Base-by-base conservation (phyloP, 35 echinoderm and acorn worm species). In the Hemicentrotus pulcherrimus region DNA sequence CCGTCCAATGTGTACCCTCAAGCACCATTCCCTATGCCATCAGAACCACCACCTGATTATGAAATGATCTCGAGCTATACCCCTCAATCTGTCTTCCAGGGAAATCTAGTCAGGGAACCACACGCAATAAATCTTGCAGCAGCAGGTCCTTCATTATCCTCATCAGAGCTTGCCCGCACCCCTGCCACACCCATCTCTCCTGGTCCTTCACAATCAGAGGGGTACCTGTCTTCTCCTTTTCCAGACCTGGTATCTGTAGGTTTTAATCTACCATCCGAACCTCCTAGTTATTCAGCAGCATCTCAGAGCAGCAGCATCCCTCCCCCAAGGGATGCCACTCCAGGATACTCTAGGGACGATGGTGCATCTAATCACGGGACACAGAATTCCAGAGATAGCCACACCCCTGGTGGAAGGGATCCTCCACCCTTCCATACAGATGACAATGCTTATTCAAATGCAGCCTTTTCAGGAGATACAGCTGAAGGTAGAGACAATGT, bases 31-130 rank as follows among this genome's bases (percentile, higher is more conserved):
- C 18, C 91, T 31, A 5, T 58, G 91, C 91, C 45, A 13, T 12
- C 91, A 12, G 91, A 93, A 48, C 91, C 91, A 31, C 91, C 91
- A 48, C 91, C 91, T 28, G 18, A 32, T 2, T 93, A 93, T 58
- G 91, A 93, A 24, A 93, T 58, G 46, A 93, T 93, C 32, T 93
- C 91, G 5, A 58, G 91, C 47, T 93, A 93, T 12, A 93, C 91
- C 13, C 91, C 91, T 50, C 91, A 93, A 48, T 93, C 91, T n/a
- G 22, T 78, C 65, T 78, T 78, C 65, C 65, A 78, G 19, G 65
- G 65, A 8, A 78, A 78, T 78, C 22, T 24, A 28, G 65, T 18
- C 18, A 78, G 65, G 22, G 65, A 78, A n/a, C 65, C 65, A 22
- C 22, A 22, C 19, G 6, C 65, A 78, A 78, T 78, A n/a, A 78